Percentiles rank a stretch among this genome's conserved stretches.
Conservation (phyloP, 2,113 vertebrate genomes). For the Xenopus laevis region DNA sequence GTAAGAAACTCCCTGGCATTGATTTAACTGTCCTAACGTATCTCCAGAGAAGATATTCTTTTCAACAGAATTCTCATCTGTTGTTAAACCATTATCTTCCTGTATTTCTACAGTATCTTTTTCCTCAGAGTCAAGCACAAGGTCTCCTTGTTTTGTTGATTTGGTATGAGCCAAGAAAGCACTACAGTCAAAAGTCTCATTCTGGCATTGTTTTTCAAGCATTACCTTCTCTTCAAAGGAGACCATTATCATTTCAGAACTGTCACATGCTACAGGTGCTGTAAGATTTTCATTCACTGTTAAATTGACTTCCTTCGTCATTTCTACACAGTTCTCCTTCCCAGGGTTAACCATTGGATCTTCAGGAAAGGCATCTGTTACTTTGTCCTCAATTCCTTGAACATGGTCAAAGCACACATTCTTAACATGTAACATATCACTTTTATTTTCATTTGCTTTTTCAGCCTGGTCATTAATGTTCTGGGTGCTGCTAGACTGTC, state of each 20-base stretch:
- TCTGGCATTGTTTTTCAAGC: no score
- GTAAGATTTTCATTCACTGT: neutral
- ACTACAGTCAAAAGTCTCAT: no score
- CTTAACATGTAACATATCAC: neutral
- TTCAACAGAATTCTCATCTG: neutral
- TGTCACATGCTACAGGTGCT: neutral
- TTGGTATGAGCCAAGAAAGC: no score
- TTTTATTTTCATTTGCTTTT: neutral
- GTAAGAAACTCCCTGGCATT: neutral
- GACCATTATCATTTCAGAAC: no score
- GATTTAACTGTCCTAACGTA: neutral
- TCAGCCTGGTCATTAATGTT: neutral
- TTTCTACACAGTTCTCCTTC: no score
- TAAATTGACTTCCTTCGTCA: no score
- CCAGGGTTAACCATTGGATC: no score
- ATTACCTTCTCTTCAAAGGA: no score
- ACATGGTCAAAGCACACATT: neutral
- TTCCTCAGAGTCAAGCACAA: neutral
- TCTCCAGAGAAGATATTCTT: neutral
- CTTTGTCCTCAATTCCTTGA: neutral
- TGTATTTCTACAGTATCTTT: neutral
- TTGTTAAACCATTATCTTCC: neutral
- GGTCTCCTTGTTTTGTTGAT: neutral
- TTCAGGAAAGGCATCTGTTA: no score
- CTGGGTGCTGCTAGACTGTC: neutral